Evolutionary conservation across 2,888 invertebrate species (phyloP), one percentile per base, ranked within the genome.

Genomic region (Zhuqinia jingwanae): DNA sequence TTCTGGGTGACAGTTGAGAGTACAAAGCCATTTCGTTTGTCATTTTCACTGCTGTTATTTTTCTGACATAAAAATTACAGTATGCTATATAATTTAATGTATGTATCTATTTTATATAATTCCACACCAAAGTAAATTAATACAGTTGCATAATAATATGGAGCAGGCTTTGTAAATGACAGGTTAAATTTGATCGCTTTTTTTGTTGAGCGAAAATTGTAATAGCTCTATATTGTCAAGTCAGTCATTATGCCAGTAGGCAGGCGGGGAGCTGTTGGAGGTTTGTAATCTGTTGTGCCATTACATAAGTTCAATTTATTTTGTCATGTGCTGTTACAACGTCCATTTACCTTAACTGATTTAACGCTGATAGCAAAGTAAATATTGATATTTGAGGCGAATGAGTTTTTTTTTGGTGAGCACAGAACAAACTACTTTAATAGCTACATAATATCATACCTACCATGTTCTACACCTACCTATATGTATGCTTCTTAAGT

Each of bases 281-380:
- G 20, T 45, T 22, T 2, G 11, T 68, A n/a, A 68, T 68, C 45
- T 42, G 1, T 17, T 10, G 10, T 6, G 10, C 10, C 42, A 42
- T 13, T 42, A n/a, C 68, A 45, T 10, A 13, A 73, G 27, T 50
- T 73, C 27, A 73, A 50, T 73, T 27, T 73, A 50, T 50, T 73
- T 50, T 27, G 50, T 73, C 30, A n/a, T 22, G 17, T 3, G 1
- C 6, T 50, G 73, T 73, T 27, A n/a, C 17, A 73, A 36, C 50
- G 50, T 3, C 17, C 50, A 73, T 73, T 73, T 50, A n/a, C 20
- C 50, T 17, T n/a, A 42, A 50, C 50, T 73, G 73, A 73, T 73
- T 73, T 73, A 50, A 22, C 53, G 17, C 73, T 53, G 73, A 50
- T 73, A 50, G 73, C 73, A 50, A 50, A 73, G 73, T 20, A 73